Conservation (phyloP, 2,888 invertebrate genomes). For the Mythimna pallens region DNA sequence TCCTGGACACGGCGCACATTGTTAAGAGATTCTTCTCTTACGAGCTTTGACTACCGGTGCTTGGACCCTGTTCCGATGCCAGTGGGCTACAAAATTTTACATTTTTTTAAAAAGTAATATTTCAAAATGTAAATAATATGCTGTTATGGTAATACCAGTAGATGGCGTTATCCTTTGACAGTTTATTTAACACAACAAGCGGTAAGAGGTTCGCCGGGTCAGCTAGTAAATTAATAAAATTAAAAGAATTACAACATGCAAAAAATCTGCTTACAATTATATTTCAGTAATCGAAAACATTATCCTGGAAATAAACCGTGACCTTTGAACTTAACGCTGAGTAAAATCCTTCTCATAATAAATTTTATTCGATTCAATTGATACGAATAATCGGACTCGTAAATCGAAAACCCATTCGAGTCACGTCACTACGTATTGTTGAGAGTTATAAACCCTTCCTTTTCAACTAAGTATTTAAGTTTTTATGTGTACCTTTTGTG, state of each 20-base stretch:
- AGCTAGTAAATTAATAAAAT: no score
- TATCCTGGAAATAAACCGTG: slow-evolving; percentile 20
- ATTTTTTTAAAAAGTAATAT: no score
- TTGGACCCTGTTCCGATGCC: no score
- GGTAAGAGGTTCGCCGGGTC: no score
- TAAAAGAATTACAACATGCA: not conserved
- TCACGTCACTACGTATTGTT: slow-evolving; percentile 37
- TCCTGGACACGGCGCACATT: no score
- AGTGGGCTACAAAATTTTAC: no score
- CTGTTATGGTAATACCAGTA: no score
- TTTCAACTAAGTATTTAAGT: slow-evolving; percentile 8
- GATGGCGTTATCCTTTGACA: no score
- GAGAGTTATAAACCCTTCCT: slow-evolving; percentile 19
- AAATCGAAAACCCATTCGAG: slow-evolving; percentile 43
- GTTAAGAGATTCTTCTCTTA: no score
- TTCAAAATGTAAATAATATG: no score
- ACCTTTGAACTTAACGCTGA: slow-evolving; percentile 22
- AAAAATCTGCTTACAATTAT: slow-evolving; percentile 14
- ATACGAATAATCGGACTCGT: slow-evolving; percentile 47
- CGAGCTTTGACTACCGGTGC: no score
- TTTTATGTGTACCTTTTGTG: slow-evolving; percentile 25
- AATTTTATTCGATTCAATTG: slow-evolving; percentile 49
- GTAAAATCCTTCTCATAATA: slow-evolving; percentile 31
- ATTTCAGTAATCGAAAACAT: slow-evolving; percentile 17
- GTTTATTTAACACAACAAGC: no score